Evolutionary conservation across 2,888 invertebrate genomes (phyloP), one percentile per base, ranked within the genome.

Genomic region (Trachelus iudaicus): DNA sequence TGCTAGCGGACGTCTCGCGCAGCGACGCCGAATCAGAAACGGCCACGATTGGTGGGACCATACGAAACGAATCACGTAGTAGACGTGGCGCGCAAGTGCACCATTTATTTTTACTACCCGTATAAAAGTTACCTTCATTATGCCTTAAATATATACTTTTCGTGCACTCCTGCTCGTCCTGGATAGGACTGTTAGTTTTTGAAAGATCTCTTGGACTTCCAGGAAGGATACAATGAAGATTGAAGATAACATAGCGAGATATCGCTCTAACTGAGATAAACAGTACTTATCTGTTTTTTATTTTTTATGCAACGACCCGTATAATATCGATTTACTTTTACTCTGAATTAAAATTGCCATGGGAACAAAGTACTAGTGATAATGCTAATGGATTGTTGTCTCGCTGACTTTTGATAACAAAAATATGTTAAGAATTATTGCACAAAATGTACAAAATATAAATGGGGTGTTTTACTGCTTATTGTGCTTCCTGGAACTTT

Each of bases 11-110:
- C 40, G 71, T 82, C 69, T 33, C 71, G 73, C 76, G 74, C 35
- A 37, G 75, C 56, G 23, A 73, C 73, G 84, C 85, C 88, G 87
- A 88, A 88, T 88, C 88, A 87, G 83, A 83, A 81, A 73, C 77
- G 80, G 83, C 84, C 88, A 87, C 88, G 87, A 83, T 78, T 23
- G 23, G 30, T 35, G 68, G 15, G 37, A 30, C 23, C 3, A 74
- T 68, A 35, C 73, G 12, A 69, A 31, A 33, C 71, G 33, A 71
- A 31, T 31, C 31, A 71, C 12, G 71, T 31, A 31, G 34, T 34
- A 31, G 2, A 77, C 56, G 69, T 31, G 12, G 75, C 69, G 75
- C 68, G 40, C 40, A 31, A 33, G 56, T 33, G 11, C 75, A 15
- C 71, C 40, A 69, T 71, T 3, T 31, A 71, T 15, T 71, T 71